Percentiles rank a stretch among this genome's conserved stretches.
Evolutionary conservation across 2,888 invertebrate genomes (phyloP).

Genomic region (Mimachlamys varia): DNA sequence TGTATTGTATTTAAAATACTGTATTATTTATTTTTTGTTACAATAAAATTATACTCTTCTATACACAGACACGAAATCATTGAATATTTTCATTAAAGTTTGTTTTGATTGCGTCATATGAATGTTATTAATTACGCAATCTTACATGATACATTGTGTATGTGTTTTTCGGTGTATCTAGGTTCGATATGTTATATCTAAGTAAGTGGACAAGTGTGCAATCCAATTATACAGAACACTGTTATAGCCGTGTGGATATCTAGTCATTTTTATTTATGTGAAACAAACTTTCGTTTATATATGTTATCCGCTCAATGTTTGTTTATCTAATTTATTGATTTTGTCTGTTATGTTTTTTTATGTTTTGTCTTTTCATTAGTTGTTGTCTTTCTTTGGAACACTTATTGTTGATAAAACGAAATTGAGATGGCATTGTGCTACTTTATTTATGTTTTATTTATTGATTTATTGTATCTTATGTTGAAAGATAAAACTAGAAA

Average conservation of each 20-base stretch:
- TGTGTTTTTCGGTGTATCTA: not conserved
- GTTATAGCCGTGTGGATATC: not conserved
- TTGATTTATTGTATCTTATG: not conserved
- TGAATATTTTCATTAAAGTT: not conserved
- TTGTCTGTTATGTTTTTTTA: not conserved
- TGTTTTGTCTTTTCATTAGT: not conserved
- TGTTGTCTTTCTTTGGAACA: not conserved
- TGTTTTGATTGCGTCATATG: not conserved
- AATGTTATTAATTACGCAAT: not conserved
- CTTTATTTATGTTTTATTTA: not conserved
- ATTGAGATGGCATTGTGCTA: no score
- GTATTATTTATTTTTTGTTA: not conserved
- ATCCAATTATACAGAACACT: not conserved
- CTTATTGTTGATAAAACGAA: not conserved
- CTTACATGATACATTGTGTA: not conserved
- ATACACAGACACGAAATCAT: not conserved
- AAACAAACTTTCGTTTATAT: not conserved
- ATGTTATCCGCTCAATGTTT: slow-evolving; percentile 5
- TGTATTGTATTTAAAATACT: not conserved
- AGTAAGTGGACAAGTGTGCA: not conserved
- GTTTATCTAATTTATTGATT: not conserved
- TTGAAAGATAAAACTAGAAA: not conserved
- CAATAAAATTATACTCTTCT: not conserved
- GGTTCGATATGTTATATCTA: not conserved
- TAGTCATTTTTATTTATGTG: not conserved